A percentile compares a stretch with the other conserved stretches of the same genome.
phyloP scores from a whole-genome alignment of 2,113 vertebrate species.

The Bujurquina vittata region DNA sequence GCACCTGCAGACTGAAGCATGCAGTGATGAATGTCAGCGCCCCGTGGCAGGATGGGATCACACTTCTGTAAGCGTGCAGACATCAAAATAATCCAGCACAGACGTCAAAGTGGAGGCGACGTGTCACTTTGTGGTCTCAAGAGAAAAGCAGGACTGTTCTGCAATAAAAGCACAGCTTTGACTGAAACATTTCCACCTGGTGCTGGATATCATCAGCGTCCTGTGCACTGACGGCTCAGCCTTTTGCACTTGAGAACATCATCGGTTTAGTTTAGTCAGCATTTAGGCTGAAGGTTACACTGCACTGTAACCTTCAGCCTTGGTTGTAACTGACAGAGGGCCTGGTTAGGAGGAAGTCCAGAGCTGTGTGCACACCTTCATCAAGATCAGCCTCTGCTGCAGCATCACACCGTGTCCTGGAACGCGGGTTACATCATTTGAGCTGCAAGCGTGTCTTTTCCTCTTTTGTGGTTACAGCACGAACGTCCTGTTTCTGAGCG shows the following conservation, averaged over 20 bases:
- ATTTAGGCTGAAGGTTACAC: background rate
- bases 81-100: background rate
- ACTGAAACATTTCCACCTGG: background rate
- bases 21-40: background rate
- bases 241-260: too few relatives aligned
- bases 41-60: background rate
- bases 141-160: too few relatives aligned
- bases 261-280: background rate
- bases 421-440: background rate
- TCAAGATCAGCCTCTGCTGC: background rate
- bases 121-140: background rate
- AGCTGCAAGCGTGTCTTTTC: background rate
- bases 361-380: background rate
- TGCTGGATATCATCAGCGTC: background rate
- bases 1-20: background rate
- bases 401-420: background rate
- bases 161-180: background rate
- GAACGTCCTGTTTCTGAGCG: too few relatives aligned
- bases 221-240: too few relatives aligned
- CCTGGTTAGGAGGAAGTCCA: background rate
- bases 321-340: background rate
- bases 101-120: fast-evolving
- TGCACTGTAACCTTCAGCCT: too few relatives aligned
- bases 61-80: background rate
- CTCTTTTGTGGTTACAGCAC: background rate